These are phyloP conservation scores for Craterocephalus amniculus DNA, from an alignment of 2,797 vertebrate genomes.

Conservation along the genomic window DNA sequence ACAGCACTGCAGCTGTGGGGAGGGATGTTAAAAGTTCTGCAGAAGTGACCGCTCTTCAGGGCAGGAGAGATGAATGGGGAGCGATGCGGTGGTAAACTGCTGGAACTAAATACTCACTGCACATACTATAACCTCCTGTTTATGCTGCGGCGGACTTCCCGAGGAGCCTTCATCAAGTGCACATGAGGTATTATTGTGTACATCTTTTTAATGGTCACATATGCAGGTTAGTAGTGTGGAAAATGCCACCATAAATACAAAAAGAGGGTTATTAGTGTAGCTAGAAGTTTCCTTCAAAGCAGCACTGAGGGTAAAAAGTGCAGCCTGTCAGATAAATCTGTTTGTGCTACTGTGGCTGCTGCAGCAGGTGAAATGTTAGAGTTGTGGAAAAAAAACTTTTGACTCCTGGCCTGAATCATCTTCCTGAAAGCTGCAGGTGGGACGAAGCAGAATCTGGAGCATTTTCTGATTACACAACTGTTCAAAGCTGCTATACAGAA, in stretches of 20 bases:
- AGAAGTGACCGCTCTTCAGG: slow-evolving; percentile 31
- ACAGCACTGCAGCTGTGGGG: slow-evolving; percentile 42
- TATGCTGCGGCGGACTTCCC: slow-evolving; percentile 7
- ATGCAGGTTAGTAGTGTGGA: slow-evolving; percentile 52
- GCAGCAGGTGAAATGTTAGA: slow-evolving; percentile 18
- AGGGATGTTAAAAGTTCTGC: slow-evolving; percentile 47
- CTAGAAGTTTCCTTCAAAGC: slow-evolving; percentile 24
- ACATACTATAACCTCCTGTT: not conserved
- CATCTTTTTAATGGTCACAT: slow-evolving; percentile 44
- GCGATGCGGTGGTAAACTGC: not conserved
- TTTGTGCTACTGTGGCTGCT: not conserved
- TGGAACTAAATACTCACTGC: slow-evolving; percentile 2
- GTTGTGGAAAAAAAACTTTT: slow-evolving; percentile 18
- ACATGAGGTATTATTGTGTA: slow-evolving; percentile 35
- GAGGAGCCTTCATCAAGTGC: slow-evolving; percentile 32
- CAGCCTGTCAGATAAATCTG: slow-evolving; percentile 11
- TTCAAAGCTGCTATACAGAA: not conserved
- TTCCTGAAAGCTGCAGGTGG: slow-evolving; percentile 34
- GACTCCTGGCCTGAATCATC: slow-evolving; percentile 39
- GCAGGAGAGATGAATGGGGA: slow-evolving; percentile 33
- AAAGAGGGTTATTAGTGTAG: slow-evolving; percentile 46
- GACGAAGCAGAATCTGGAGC: slow-evolving; percentile 18
- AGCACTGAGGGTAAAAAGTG: slow-evolving; percentile 22
- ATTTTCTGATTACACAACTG: slow-evolving; percentile 10
- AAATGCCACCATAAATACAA: slow-evolving; percentile 56